Evolutionary conservation across 1,140 invertebrate species (phyloP), one percentile per base, ranked within the genome.

Genomic region (Sycophila sp.): DNA sequence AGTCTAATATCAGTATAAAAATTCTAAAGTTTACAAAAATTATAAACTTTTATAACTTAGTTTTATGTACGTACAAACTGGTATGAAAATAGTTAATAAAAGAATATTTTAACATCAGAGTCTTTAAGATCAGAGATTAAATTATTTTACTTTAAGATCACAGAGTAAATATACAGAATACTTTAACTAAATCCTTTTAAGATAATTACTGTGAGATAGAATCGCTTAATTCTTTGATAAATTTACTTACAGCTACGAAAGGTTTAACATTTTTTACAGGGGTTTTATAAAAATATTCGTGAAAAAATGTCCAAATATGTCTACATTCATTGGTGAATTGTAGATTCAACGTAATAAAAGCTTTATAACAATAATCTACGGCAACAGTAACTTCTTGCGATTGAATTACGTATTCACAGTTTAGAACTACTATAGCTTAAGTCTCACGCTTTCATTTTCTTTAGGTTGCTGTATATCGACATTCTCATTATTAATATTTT

Each of bases 231-330:
- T 15, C 38, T 3, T 40, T 40, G 2, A 67, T 67, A 10, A 67
- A 45, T 51, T 56, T 67, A 2, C 51, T 40, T n/a, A 66, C 64
- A 13, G 17, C 19, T 42, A 34, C 15, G 19, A 42, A 67, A 5
- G 17, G n/a, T 28, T 67, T 40, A 0, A 22, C 15, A 67, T 24
- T 40, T 55, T 42, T 26, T 30, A 55, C 3, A 30, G 51, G 11
- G 6, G 24, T 49, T 56, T 56, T 67, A 15, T 67, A 67, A 2
- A 67, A 4, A 32, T 56, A n/a, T 19, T 17, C 11, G 45, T 67
- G 70, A 7, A 72, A 13, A 60, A 67, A 72, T 19, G 26, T 49
- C 56, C 64, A 72, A 51, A 72, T 32, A 45, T 65, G 70, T 62
- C 19, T 38, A 22, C 70, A 72, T 38, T 67, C 64, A 5, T 22